Base-by-base conservation (phyloP, 2,797 vertebrate species). In the Yasuhikotakia modesta region DNA sequence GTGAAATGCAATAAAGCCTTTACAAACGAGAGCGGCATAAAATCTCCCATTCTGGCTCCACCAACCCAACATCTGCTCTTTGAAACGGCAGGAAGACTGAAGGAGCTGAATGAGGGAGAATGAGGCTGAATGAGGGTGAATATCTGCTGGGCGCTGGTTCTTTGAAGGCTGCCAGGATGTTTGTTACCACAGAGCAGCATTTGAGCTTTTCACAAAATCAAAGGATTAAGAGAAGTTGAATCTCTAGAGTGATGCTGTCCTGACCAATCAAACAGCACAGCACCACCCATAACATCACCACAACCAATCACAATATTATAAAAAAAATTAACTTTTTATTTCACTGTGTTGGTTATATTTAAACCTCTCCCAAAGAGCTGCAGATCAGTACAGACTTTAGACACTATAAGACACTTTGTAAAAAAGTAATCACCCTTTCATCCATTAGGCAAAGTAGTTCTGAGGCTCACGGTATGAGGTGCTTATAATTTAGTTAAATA, bases 401-500 rank as follows among this genome's bases (percentile, higher is more conserved):
- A 48, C 19, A 60, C 48, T 63, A 57, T 75, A 46, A 24, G 2
- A 30, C 50, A 53, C 19, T 69, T 58, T 32, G 61, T 21, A 50
- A 69, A 27, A 46, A 14, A 48, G 55, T 14, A 80, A 68, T 58
- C 32, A 52, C 17, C 35, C 16, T n/a, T 57, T 24, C 58, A 73
- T 64, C 64, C 70, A 74, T 70, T 78, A 69, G 24, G 50, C 39
- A 68, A 50, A 77, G 52, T 55, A 35, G 24, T 52, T 65, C 19
- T 48, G 72, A 64, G 67, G 69, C 71, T 67, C 43, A 45, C 16
- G 60, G 35, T 45, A 35, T 72, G 64, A 50, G 67, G 43, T 43
- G 60, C 57, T 57, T 46, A 70, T 76, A 30, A 83, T 73, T 61
- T 35, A 52, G 73, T 73, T 73, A 63, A 72, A 82, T 30, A 30